Evolutionary conservation across 2,113 vertebrate species (phyloP).

Genomic region (Camarhynchus parvulus): DNA sequence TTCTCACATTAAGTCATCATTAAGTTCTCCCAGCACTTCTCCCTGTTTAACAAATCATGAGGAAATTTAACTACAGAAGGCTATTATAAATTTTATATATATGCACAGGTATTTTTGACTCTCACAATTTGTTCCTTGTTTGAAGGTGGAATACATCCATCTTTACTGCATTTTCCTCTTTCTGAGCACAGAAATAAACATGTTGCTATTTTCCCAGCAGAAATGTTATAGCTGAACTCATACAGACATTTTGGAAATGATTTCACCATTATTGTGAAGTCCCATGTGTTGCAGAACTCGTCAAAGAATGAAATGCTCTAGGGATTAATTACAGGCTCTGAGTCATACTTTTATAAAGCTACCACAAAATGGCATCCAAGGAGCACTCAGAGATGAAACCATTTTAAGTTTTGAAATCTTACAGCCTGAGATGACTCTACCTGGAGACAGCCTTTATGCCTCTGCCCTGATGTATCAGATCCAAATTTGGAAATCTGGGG

Average conservation of each 20-base stretch:
- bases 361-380: background rate
- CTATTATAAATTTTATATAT: background rate
- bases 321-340: conserved; percentile 13
- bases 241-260: background rate
- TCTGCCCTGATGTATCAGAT: background rate
- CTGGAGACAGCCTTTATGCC: background rate
- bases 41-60: background rate
- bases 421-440: background rate
- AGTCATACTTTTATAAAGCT: background rate
- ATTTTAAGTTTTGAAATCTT: background rate
- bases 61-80: background rate
- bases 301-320: conserved; percentile 12
- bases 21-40: background rate
- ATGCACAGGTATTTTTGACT: background rate
- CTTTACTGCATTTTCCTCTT: background rate
- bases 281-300: background rate
- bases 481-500: background rate
- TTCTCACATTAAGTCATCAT: background rate
- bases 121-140: background rate
- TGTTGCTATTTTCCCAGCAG: background rate
- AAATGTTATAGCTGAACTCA: background rate
- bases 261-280: background rate
- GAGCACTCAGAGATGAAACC: background rate
- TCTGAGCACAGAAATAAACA: background rate
- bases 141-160: background rate